Evolutionary conservation across 2,797 vertebrate genomes (phyloP), one percentile per base, ranked within the genome.

Genomic region (Ammospiza maritima): DNA sequence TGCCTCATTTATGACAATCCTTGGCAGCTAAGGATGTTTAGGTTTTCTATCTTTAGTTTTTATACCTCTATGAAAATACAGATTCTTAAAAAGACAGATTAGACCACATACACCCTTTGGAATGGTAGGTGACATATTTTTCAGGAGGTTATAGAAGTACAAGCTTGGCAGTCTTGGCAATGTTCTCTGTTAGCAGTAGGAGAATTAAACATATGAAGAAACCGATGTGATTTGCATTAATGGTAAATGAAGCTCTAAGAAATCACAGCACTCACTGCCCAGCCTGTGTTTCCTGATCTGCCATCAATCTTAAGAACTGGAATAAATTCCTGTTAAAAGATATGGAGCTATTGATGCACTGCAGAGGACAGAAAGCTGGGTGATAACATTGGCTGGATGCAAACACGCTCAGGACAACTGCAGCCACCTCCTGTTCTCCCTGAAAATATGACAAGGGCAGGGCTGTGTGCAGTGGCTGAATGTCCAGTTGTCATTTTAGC

Each of bases 401-500:
- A 93, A 96, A 84, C 75, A 53, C 2, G 8, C 75, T 12, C 75
- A 53, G 56, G 79, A 85, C 75, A 56, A 47, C 17, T 50, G 26
- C 66, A 93, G 51, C 73, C 64, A 61, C 38, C 58, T 90, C 77
- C 77, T 84, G 25, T 48, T 83, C 51, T 60, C 48, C 79, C 77
- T 85, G 87, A 83, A 85, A 94, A 92, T 56, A 69, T 20, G 76
- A 75, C 71, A 80, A 8, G 1, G 11, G 53, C 78, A 64, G 82
- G 42, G 16, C 62, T 85, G 38, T 81, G 85, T 81, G 91, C 78
- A 42, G 78, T 70, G 92, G 87, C 81, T 85, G 4, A 72, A 54
- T 80, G 91, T 91, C 95, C 94, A 86, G 57, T 84, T 97, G 96
- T 92, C 94, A 86, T 94, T 96, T 96, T 82, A 72, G 84, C 65